Conservation (phyloP, 2,888 invertebrate genomes). For the Agrochola macilenta region DNA sequence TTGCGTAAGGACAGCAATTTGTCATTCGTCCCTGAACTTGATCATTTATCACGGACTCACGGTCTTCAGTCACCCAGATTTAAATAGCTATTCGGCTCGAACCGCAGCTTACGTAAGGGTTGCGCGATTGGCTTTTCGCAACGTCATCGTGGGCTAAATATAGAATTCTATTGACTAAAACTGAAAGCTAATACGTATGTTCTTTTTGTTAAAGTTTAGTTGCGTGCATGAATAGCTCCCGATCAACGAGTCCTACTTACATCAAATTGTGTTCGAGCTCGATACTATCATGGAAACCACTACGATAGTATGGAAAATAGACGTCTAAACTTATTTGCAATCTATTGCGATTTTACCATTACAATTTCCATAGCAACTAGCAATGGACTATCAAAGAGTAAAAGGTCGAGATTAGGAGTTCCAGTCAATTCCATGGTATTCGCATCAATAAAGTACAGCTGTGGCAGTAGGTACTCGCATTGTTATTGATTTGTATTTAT, state of each 20-base stretch:
- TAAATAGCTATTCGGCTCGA: conserved; percentile 51
- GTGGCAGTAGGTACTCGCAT: background rate
- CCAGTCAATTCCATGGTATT: conserved; percentile 16
- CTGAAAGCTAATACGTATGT: conserved; percentile 28
- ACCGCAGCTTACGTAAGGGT: conserved; percentile 45
- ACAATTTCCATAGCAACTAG: conserved; percentile 40
- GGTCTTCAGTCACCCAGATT: conserved; percentile 55
- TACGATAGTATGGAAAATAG: conserved; percentile 30
- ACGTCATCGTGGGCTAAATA: conserved; percentile 48
- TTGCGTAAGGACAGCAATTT: conserved; percentile 60
- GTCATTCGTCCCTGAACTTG: conserved; percentile 64
- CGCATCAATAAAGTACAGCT: conserved; percentile 7
- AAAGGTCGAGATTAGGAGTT: conserved; percentile 8
- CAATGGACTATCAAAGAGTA: conserved; percentile 17
- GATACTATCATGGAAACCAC: conserved; percentile 14
- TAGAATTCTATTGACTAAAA: conserved; percentile 60
- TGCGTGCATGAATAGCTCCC: conserved; percentile 30
- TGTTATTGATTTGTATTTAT: conserved; percentile 1
- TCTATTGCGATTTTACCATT: conserved; percentile 20
- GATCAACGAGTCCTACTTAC: background rate
- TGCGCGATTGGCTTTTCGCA: conserved; percentile 45
- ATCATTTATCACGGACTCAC: conserved; percentile 64
- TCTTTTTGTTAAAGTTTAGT: conserved; percentile 31
- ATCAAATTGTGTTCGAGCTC: conserved; percentile 16
- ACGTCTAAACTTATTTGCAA: conserved; percentile 35